A percentile compares a stretch with the other conserved stretches of the same genome.
Conservation (phyloP, 2,888 invertebrate genomes). For the Spicauda simplicius region DNA sequence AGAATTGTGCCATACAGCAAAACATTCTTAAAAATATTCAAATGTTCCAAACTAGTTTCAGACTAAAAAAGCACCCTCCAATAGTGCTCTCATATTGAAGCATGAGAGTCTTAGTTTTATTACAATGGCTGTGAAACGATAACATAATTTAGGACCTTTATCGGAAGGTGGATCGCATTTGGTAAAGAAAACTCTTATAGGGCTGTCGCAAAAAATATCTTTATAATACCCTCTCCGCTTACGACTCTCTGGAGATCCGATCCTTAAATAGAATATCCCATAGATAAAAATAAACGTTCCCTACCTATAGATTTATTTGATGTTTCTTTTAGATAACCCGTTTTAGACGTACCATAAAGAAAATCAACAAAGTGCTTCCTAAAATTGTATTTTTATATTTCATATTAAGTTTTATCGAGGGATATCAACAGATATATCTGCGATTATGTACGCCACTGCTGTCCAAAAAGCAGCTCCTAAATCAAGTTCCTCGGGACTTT, state of each 20-base stretch:
- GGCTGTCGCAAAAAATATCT: slow-evolving; percentile 27
- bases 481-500: slow-evolving; percentile 88
- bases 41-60: too few species aligned
- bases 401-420: slow-evolving; percentile 76
- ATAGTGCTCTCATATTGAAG: slow-evolving; percentile 4
- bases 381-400: neutral
- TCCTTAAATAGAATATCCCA: slow-evolving; percentile 23
- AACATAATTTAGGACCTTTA: slow-evolving; percentile 37
- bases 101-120: slow-evolving; percentile 28
- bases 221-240: slow-evolving; percentile 12
- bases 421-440: slow-evolving; percentile 89
- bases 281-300: slow-evolving; percentile 16
- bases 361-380: neutral
- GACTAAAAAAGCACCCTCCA: neutral
- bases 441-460: slow-evolving; percentile 90
- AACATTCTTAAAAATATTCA: too few species aligned
- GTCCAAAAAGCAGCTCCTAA: slow-evolving; percentile 91
- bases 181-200: slow-evolving; percentile 21
- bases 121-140: slow-evolving; percentile 33
- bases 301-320: slow-evolving; percentile 13
- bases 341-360: neutral
- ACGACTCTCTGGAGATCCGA: slow-evolving; percentile 20
- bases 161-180: slow-evolving; percentile 34
- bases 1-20: too few species aligned
- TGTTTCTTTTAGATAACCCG: slow-evolving; percentile 3